Evolutionary conservation across 1,140 invertebrate species (phyloP).

Genomic region (Ephestia elutella): DNA sequence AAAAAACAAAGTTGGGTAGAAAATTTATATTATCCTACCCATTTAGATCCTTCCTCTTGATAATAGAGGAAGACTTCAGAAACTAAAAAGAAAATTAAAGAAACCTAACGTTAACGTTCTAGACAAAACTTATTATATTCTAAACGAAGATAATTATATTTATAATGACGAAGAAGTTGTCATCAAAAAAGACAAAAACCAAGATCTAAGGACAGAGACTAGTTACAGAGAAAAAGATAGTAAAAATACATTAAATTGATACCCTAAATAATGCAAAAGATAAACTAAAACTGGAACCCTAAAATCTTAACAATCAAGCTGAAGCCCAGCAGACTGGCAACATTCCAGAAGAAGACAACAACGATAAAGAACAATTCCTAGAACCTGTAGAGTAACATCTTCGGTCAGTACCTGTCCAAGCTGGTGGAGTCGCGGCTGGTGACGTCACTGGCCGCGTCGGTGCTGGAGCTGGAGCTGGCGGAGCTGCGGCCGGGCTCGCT

Average conservation of each 20-base stretch:
- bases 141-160: no score
- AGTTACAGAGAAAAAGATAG: no score
- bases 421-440: conserved; percentile 58
- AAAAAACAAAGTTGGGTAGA: no score
- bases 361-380: conserved; percentile 3
- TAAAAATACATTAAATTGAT: not conserved
- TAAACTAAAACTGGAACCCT: not conserved
- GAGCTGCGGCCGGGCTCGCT: conserved; percentile 56
- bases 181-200: no score
- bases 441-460: conserved; percentile 41
- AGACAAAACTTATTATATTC: no score
- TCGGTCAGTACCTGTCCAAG: conserved; percentile 44
- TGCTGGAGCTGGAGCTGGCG: conserved; percentile 75
- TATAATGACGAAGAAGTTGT: no score
- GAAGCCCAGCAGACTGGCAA: not conserved
- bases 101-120: no score
- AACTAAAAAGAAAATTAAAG: no score
- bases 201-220: no score
- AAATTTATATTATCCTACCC: no score
- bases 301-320: not conserved
- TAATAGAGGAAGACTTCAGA: no score
- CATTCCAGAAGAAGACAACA: conserved; percentile 29
- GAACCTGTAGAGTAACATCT: conserved; percentile 24
- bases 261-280: not conserved
- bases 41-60: no score